These are phyloP conservation scores for Diorhabda elongata DNA, from an alignment of 1,140 invertebrate genomes.

Conservation along the genomic window DNA sequence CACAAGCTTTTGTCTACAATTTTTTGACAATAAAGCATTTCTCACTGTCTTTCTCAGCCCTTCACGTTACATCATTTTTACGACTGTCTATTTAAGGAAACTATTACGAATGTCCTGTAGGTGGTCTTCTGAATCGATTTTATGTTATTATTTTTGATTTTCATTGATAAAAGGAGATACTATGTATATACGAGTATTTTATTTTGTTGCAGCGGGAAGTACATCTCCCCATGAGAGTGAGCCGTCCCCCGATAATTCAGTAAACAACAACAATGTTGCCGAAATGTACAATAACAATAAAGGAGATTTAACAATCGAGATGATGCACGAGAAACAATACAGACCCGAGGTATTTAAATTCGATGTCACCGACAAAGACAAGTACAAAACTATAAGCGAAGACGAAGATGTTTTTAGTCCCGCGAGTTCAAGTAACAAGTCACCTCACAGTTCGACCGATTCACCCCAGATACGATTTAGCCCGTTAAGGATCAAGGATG, in stretches of 20 bases:
- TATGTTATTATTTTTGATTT: no score
- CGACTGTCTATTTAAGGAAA: no score
- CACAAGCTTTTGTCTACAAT: no score
- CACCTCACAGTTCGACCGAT: constrained; percentile 54
- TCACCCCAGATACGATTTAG: constrained; percentile 58
- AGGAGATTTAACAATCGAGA: constrained; percentile 43
- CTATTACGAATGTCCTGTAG: no score
- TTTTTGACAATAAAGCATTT: no score
- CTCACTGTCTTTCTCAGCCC: no score
- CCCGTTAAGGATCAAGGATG: constrained; percentile 55
- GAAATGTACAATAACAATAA: constrained; percentile 38
- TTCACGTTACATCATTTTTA: no score
- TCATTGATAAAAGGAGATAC: no score
- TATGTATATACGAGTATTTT: background rate
- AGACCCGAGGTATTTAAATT: constrained; percentile 52
- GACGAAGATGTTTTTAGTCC: constrained; percentile 58
- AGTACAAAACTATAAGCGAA: constrained; percentile 49
- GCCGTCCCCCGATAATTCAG: constrained; percentile 21
- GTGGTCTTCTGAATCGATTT: no score
- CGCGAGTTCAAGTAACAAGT: constrained; percentile 51
- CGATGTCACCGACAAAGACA: constrained; percentile 50
- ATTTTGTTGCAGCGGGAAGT: constrained; percentile 19
- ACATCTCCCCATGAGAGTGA: constrained; percentile 20
- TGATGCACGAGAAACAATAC: constrained; percentile 38
- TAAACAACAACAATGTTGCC: constrained; percentile 39